Base-by-base conservation (phyloP, 2,113 vertebrate genomes). In the Oryzias celebensis region DNA sequence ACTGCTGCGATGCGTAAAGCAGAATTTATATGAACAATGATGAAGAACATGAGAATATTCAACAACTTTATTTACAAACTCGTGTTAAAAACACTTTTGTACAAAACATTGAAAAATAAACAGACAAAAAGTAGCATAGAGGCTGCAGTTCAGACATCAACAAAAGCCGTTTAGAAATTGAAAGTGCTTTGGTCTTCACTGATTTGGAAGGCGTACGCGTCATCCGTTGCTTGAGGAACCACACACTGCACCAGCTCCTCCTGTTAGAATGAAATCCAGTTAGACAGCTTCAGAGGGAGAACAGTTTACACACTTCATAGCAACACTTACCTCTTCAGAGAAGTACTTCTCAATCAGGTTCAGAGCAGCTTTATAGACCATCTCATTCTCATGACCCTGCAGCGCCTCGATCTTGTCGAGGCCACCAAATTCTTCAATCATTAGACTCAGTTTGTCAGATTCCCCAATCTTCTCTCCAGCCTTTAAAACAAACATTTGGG, bases 341-440 rank as follows among this genome's bases (percentile, higher is more conserved):
- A 99, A 99, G 43, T 98, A 99, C 60, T 98, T 98, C 82, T 98
- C 96, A 63, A 99, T 98, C 44, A 99, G 82, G 63, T 88, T 92
- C 28, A 97, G 90, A 0, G 96, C 89, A 2, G 94, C 94, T 86
- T 94, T 98, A 84, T 98, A 98, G 3, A 98, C 88, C 70, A 91
- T 87, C 50, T 98, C 96, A 0, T 98, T 98, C 88, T 98, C 96
- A 74, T 99, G 96, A 0, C 91, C 91, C 87, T 98, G 97, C 3
- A 99, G 92, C 3, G 92, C 91, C 87, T 98, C 97, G 22, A 98
- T 96, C 86, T 89, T 94, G 76, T 99, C 97, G 51, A 98, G 89
- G 20, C 96, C 96, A 0, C 97, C 95, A 20, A 93, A 97, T 78
- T 98, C 97, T 70, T 98, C 97, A 24, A 99, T 92, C 94, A 98